Base-by-base conservation (phyloP, 2,797 vertebrate species). In the Aphelocoma californica region DNA sequence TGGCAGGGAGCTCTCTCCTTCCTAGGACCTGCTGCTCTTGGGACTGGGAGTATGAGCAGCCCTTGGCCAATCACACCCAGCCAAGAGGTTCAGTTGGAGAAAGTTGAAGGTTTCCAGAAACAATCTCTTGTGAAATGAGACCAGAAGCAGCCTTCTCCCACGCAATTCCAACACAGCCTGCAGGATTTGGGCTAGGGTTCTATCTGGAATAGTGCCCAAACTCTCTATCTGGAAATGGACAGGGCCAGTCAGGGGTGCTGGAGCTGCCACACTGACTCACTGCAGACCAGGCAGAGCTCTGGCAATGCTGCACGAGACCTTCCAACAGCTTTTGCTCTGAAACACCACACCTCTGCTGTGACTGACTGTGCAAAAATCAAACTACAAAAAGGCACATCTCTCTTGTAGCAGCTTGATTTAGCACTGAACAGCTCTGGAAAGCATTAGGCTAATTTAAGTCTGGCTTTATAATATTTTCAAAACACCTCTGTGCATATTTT, bases 211-310 rank as follows among this genome's bases (percentile, higher is more conserved):
- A 65, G 12, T n/a, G 10, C 25, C 17, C 38, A 9, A 34, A 29
- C 2, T 1, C 57, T 36, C 47, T 54, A 3, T 24, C 40, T 82
- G 51, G n/a, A 79, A 45, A 34, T 18, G 54, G 51, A n/a, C 2
- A 7, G 26, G 14, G 44, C 18, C 3, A 5, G 34, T 8, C 20
- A 34, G 50, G 28, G 28, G 12, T 62, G 53, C 16, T 0, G 3
- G 67, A 72, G 24, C 29, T 64, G 67, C 34, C 1, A 1, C 0
- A 0, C 1, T 53, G 40, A 9, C 51, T 64, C 66, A 15, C 14
- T 71, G 42, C 57, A 69, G 45, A n/a, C 7, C 45, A 21, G 38
- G 44, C 29, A 45, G 32, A 71, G 40, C 20, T 50, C 61, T 42
- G 31, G 42, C 12, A 40, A 1, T 50, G 64, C 47, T 45, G 25